These are phyloP conservation scores for Cynopterus sphinx DNA, from an alignment of 2,797 vertebrate genomes.

Conservation along the genomic window DNA sequence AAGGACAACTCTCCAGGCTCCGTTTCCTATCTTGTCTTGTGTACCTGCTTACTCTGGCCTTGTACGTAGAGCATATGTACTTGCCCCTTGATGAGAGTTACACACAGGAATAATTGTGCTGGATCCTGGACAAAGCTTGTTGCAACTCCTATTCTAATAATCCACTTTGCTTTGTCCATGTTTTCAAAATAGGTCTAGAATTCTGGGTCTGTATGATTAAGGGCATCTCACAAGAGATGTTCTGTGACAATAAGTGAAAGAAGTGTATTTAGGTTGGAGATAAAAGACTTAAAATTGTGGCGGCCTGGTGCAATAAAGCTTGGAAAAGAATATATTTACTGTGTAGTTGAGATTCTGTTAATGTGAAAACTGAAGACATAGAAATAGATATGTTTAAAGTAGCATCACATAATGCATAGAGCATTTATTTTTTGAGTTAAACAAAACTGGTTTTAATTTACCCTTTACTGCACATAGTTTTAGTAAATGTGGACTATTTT, in stretches of 20 bases:
- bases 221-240: neutral
- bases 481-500: neutral
- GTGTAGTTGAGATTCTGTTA: neutral
- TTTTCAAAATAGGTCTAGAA: neutral
- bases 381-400: neutral
- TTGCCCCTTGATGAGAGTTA: neutral
- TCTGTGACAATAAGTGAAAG: neutral
- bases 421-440: neutral
- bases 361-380: neutral
- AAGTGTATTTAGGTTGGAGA: neutral
- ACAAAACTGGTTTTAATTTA: neutral
- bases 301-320: neutral
- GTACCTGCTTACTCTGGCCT: neutral
- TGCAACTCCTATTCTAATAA: neutral
- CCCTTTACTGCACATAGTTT: neutral
- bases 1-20: neutral
- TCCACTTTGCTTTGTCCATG: neutral
- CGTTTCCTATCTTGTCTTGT: fast-evolving
- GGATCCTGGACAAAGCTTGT: neutral
- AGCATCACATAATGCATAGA: neutral
- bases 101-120: neutral
- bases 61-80: neutral
- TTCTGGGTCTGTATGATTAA: neutral
- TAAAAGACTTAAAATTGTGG: neutral
- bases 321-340: neutral